Conservation (phyloP, 2,113 vertebrate species). For the Xiphias gladius region DNA sequence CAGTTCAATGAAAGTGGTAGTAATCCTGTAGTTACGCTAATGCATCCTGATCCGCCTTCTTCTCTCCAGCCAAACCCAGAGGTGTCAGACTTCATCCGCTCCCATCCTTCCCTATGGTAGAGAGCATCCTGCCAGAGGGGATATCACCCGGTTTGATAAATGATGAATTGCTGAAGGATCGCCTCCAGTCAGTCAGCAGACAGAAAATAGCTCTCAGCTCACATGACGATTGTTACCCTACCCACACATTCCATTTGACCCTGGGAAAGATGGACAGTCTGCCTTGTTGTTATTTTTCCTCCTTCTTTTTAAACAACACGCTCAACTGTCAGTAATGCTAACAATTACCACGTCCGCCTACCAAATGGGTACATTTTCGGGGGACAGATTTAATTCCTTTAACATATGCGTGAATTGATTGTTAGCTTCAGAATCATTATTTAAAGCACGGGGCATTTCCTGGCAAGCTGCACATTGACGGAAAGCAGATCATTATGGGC, state of each 20-base stretch:
- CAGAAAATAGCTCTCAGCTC: constrained; percentile 74
- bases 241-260: constrained; percentile 69
- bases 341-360: constrained; percentile 74
- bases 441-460: constrained; percentile 80
- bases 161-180: constrained; percentile 78
- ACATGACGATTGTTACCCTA: constrained; percentile 70
- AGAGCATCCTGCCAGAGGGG: constrained; percentile 66
- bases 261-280: constrained; percentile 61
- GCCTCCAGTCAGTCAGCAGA: constrained; percentile 76
- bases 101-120: constrained; percentile 8
- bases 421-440: constrained; percentile 80
- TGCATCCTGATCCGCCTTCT: constrained; percentile 51
- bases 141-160: constrained; percentile 78
- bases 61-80: constrained; percentile 70
- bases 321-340: constrained; percentile 78
- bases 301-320: constrained; percentile 69
- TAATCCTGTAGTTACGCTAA: constrained; percentile 51
- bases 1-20: constrained; percentile 61
- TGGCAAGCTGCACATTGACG: constrained; percentile 78
- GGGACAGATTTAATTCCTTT: constrained; percentile 79
- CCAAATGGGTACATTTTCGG: constrained; percentile 78
- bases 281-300: constrained; percentile 64
- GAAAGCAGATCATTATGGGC: constrained; percentile 80
- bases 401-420: constrained; percentile 84
- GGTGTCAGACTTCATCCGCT: constrained; percentile 77